Base-by-base conservation (phyloP, 2,797 vertebrate species). In the Falco peregrinus region DNA sequence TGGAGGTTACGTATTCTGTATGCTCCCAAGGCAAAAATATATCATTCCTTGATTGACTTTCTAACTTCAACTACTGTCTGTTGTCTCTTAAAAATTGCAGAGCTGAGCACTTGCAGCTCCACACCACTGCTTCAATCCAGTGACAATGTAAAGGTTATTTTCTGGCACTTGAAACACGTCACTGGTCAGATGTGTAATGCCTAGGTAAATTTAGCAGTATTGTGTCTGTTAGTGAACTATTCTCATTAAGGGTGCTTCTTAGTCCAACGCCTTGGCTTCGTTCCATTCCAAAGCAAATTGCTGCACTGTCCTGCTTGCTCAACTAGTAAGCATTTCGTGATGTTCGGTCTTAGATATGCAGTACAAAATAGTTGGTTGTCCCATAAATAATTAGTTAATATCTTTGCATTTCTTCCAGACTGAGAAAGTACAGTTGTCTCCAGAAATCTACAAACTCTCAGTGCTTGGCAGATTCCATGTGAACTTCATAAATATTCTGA, bases 351-450 rank as follows among this genome's bases (percentile, higher is more conserved):
- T 90, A 90, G 54, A 79, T 73, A 75, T 63, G 86, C 63, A n/a
- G 22, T 56, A 29, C 59, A 59, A 91, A 74, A 88, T 90, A 96
- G 93, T 73, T 81, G 35, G 31, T 61, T 84, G 43, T 71, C 29
- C 61, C 31, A 84, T 91, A 84, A 94, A 92, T 78, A 93, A 94
- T 93, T 90, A 90, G 69, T 73, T 90, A 84, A 86, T 88, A 50
- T 67, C 65, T 87, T 79, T 70, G 45, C 45, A 57, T 94, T 93
- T 82, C 50, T 95, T 94, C 59, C 73, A 67, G 51, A 67, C 76
- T 63, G 73, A 79, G 51, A 79, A 85, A 83, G 48, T 39, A 70
- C 6, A 71, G 26, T 87, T 50, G 18, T 93, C 53, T 83, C 16
- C n/a, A 91, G 85, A 97, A 92, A 90, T 65, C 37, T 73, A 73